phyloP scores from a whole-genome alignment of 2,888 invertebrate species.

The Acronicta aceris region DNA sequence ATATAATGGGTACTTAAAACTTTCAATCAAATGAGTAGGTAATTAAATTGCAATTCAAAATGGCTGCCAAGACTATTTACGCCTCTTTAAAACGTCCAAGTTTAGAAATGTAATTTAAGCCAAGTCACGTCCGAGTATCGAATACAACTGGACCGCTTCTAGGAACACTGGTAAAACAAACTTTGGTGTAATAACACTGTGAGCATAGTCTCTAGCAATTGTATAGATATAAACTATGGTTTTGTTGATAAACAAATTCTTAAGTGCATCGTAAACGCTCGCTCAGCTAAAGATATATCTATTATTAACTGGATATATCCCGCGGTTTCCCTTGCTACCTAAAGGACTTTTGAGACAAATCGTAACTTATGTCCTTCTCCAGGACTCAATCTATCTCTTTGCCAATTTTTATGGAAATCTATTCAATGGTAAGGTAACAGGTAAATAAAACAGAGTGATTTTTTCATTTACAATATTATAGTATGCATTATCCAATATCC shows the following conservation, averaged over 20 bases:
- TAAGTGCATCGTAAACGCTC: neutral
- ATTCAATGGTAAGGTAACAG: too few species aligned
- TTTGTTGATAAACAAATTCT: slow-evolving; percentile 1
- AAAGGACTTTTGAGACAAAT: too few species aligned
- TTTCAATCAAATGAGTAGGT: neutral
- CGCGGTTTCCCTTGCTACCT: too few species aligned
- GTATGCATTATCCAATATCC: too few species aligned
- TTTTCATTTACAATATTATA: too few species aligned
- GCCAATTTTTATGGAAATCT: too few species aligned
- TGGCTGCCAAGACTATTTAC: neutral
- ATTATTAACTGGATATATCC: too few species aligned
- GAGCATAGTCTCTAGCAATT: neutral
- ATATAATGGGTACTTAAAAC: neutral
- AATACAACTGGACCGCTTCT: slow-evolving; percentile 17
- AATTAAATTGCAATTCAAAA: neutral
- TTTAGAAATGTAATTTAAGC: slow-evolving; percentile 22
- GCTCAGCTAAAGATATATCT: neutral
- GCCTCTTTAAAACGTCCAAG: slow-evolving; percentile 1
- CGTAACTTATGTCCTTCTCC: too few species aligned
- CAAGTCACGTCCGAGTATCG: slow-evolving; percentile 34
- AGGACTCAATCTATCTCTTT: too few species aligned
- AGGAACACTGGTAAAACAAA: slow-evolving; percentile 5
- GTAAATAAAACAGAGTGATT: too few species aligned
- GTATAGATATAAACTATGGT: neutral
- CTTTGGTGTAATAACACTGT: slow-evolving; percentile 4